Evolutionary conservation across 2,113 vertebrate species (phyloP), one percentile per base, ranked within the genome.

Genomic region (Chlamydotis undulata): DNA sequence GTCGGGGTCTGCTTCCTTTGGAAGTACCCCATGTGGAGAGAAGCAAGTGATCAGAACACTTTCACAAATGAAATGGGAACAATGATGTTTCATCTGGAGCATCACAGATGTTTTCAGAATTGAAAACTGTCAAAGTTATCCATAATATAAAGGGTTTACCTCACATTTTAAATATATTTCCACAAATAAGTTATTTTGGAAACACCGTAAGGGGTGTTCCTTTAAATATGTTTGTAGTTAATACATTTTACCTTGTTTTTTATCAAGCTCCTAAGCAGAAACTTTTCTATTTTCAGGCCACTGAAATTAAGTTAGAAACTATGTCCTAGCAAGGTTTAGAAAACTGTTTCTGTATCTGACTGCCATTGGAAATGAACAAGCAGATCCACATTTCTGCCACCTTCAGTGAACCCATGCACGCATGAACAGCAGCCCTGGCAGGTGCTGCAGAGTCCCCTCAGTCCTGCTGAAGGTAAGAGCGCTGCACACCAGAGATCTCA

Each of bases 91-190:
- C 67, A 81, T 86, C 92, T 76, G 43, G 69, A 96, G 60, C 68
- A 91, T 50, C 47, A 83, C n/a, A 75, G 67, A 70, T 31, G 8
- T 67, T 93, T 92, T 80, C 68, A 90, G 59, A 91, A 83, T 24
- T 63, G 57, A 86, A 92, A 93, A 83, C 55, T 70, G 39, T 55
- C 74, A 43, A 79, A 87, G 24, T 83, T 90, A 90, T 80, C 70
- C 59, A 61, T 22, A 14, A 31, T 83, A 80, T 45, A 92, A 81
- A 53, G 33, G 25, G 8, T 64, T 92, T 89, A 90, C 9, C 28
- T 7, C 53, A 83, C 64, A 92, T 90, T 92, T 93, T 79, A 94
- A 68, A 92, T 57, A 37, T 39, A 45, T 83, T 95, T 88, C 59
- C 71, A 83, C 63, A 92, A 83, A 83, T 55, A 67, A 61, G 14